These are phyloP conservation scores for Plebejus argus DNA, from an alignment of 2,888 invertebrate species.

Conservation along the genomic window DNA sequence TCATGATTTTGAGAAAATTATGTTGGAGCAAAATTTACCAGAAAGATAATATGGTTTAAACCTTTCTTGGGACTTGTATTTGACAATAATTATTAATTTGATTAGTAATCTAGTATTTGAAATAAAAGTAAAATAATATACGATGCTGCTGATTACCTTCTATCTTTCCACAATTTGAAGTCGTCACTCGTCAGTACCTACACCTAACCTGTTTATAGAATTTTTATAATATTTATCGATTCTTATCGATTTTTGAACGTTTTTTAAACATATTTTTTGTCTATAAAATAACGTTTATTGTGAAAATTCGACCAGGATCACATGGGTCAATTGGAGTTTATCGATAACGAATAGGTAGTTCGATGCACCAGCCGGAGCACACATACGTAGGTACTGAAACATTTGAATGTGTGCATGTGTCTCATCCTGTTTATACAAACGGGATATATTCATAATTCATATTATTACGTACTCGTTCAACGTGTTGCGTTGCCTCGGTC, in stretches of 20 bases:
- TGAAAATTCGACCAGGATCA: neutral
- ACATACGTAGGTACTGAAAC: neutral
- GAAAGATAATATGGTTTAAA: neutral
- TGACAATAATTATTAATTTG: neutral
- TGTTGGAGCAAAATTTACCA: neutral
- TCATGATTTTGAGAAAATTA: neutral
- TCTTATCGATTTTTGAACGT: neutral
- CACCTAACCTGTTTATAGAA: too few species aligned
- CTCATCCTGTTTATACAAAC: neutral
- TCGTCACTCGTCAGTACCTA: too few species aligned
- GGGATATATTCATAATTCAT: neutral
- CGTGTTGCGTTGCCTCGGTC: neutral
- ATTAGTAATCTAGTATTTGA: neutral
- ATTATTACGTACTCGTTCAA: neutral
- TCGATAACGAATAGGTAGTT: neutral
- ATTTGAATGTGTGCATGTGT: slow-evolving; percentile 8
- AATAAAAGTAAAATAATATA: neutral
- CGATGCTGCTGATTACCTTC: neutral
- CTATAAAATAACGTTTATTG: slow-evolving; percentile 11
- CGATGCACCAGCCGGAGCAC: neutral
- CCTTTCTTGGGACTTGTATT: too few species aligned
- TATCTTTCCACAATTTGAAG: neutral
- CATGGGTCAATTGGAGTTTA: neutral
- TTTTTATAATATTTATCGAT: neutral
- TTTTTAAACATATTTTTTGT: neutral